Percentiles rank a stretch among this genome's conserved stretches.
Conservation (phyloP, 2,888 invertebrate species). For the Chrysopilus asiliformis region DNA sequence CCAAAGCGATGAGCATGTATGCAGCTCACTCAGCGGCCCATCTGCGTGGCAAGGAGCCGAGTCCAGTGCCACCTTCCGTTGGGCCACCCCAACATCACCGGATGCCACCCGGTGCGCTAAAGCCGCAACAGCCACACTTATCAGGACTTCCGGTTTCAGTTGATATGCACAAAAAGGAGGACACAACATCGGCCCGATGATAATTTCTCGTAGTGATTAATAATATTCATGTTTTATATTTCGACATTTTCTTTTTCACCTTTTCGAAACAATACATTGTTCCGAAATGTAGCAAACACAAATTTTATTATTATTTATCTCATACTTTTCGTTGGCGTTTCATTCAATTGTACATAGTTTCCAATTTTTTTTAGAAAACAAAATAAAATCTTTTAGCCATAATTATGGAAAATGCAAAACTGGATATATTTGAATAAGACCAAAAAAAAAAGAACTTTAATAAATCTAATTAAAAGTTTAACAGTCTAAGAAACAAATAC, state of each 20-base stretch:
- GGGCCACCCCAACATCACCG: constrained; percentile 27
- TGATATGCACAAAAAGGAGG: constrained; percentile 24
- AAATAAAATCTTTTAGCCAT: constrained; percentile 8
- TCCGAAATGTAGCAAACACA: too few relatives aligned
- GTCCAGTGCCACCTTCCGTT: constrained; percentile 33
- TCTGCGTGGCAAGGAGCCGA: constrained; percentile 34
- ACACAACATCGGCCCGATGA: constrained; percentile 23
- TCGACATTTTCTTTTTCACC: not conserved
- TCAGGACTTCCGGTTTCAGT: constrained; percentile 17
- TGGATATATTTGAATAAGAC: not conserved
- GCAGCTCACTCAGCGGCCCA: constrained; percentile 41
- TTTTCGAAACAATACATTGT: not conserved
- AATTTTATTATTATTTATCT: too few relatives aligned
- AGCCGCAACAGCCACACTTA: constrained; percentile 14
- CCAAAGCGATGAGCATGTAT: constrained; percentile 61
- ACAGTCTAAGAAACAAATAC: too few relatives aligned
- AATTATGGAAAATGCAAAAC: constrained; percentile 8
- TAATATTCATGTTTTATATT: too few relatives aligned
- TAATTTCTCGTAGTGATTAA: too few relatives aligned
- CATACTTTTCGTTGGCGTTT: too few relatives aligned
- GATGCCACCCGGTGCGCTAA: constrained; percentile 21
- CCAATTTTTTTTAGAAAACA: constrained; percentile 2
- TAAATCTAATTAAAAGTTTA: constrained; percentile 3
- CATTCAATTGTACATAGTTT: constrained; percentile 5
- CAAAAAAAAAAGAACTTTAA: not conserved